Evolutionary conservation across 2,888 invertebrate genomes (phyloP).

Genomic region (Hermaeophaga mercurialis): DNA sequence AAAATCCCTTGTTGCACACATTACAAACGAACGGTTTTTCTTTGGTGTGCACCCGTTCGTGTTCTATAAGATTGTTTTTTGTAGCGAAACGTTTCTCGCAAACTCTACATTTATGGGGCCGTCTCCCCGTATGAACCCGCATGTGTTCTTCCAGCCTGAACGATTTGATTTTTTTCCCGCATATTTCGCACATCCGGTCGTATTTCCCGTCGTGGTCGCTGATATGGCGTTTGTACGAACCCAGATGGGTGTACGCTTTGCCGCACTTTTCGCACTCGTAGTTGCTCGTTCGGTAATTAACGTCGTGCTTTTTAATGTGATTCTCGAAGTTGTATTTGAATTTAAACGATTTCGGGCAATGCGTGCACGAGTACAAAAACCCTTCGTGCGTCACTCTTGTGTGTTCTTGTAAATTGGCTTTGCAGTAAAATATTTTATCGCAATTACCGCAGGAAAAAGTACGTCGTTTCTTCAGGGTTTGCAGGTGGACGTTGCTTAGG

Average conservation of each 20-base stretch:
- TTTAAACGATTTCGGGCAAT: constrained; percentile 28
- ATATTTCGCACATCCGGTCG: constrained; percentile 11
- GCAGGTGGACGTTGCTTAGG: not conserved
- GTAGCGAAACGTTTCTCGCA: constrained; percentile 47
- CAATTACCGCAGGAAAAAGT: not conserved
- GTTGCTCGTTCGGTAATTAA: constrained; percentile 19
- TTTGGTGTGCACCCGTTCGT: constrained; percentile 50
- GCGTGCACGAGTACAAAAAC: constrained; percentile 14
- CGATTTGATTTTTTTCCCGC: constrained; percentile 22
- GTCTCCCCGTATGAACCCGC: constrained; percentile 18
- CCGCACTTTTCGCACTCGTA: constrained; percentile 16
- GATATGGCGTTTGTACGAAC: not conserved
- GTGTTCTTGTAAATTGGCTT: constrained; percentile 4
- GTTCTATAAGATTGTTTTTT: constrained; percentile 44
- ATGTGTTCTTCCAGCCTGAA: constrained; percentile 34
- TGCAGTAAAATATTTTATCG: constrained; percentile 10
- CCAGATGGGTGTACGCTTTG: constrained; percentile 2
- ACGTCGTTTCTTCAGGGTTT: not conserved
- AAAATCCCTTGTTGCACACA: constrained; percentile 15
- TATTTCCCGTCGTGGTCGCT: not conserved
- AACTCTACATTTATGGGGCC: constrained; percentile 42
- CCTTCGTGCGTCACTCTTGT: constrained; percentile 13
- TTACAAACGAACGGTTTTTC: constrained; percentile 52
- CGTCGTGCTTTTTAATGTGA: constrained; percentile 36
- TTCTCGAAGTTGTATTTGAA: constrained; percentile 5